Evolutionary conservation across 2,888 invertebrate species (phyloP).

Genomic region (Cataglyphis albicans): DNA sequence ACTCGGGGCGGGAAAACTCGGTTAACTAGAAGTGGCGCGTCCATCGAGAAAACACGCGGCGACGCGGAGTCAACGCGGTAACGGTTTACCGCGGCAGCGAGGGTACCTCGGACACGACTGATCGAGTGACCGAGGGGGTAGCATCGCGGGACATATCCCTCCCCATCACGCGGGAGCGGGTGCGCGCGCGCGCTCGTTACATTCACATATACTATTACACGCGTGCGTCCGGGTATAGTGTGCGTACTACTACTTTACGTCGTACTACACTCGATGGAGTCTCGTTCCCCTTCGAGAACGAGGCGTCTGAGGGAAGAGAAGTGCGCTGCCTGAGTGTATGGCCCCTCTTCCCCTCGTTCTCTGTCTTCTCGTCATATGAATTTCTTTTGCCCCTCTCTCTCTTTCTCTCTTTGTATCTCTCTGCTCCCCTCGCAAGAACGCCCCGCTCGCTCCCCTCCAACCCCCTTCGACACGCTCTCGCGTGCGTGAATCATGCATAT

Average conservation of each 20-base stretch:
- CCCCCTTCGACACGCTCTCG: conserved; percentile 70
- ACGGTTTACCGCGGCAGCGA: conserved; percentile 77
- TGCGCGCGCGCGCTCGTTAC: conserved; percentile 60
- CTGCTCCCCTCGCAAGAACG: conserved; percentile 55
- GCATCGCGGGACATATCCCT: conserved; percentile 83
- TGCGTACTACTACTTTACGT: conserved; percentile 58
- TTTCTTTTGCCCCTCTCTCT: conserved; percentile 41
- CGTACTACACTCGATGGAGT: conserved; percentile 61
- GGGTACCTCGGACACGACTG: conserved; percentile 84
- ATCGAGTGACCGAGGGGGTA: conserved; percentile 86
- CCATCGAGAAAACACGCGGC: conserved; percentile 21
- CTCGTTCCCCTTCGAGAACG: conserved; percentile 73
- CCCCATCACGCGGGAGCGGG: conserved; percentile 66
- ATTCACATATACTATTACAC: conserved; percentile 82
- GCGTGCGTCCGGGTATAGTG: conserved; percentile 71
- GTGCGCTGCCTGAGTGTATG: conserved; percentile 70
- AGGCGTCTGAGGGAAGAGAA: conserved; percentile 76
- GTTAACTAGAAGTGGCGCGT: conserved; percentile 35
- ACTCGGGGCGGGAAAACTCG: conserved; percentile 36
- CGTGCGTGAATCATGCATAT: conserved; percentile 86
- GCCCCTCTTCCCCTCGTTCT: conserved; percentile 54
- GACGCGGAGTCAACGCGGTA: conserved; percentile 47
- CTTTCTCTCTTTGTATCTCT: conserved; percentile 38
- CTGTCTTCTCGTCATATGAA: conserved; percentile 51
- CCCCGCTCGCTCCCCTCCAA: conserved; percentile 65